Evolutionary conservation across 2,113 vertebrate species (phyloP), one percentile per base, ranked within the genome.

Genomic region (Dermatemys mawii): DNA sequence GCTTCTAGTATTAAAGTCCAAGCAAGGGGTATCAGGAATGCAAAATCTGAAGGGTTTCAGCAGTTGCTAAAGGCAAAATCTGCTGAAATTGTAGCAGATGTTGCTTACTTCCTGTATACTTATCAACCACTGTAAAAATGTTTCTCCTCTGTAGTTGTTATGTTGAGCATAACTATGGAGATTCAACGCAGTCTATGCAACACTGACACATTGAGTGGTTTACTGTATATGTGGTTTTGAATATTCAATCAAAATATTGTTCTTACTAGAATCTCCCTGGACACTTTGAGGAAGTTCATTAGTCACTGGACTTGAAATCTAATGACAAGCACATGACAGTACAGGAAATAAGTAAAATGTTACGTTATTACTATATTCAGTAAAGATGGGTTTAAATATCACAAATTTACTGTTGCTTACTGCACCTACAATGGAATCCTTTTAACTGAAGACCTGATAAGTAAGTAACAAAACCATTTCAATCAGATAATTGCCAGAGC

Each of bases 41-140:
- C 80, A 89, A 88, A 85, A 89, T 92, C 86, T 91, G 96, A 96
- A 86, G 89, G 87, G 89, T 92, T 89, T 91, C 90, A 53, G 88
- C 11, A 2, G 87, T 81, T 4, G 84, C 90, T 60, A 32, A 94
- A 97, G 95, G 93, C 95, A 95, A 97, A 97, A 93, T 88, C 96
- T 86, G 80, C 92, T 93, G 85, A 97, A 94, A 90, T 79, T 96
- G 78, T 81, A 97, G 90, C 96, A 95, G 92, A 97, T 93, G 97
- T 95, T 97, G 8, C 83, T 96, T 87, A 96, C 95, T 98, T 98
- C 98, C 98, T 97, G 97, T 96, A 87, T 92, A 93, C 97, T 98
- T 97, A 98, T 98, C 97, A 96, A 91, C 94, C 91, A 96, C 93
- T n/a, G 50, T 92, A 96, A 97, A 97, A 95, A 86, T 93, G 87